Evolutionary conservation across 1,140 invertebrate genomes (phyloP).

Genomic region (Colletes latitarsis): DNA sequence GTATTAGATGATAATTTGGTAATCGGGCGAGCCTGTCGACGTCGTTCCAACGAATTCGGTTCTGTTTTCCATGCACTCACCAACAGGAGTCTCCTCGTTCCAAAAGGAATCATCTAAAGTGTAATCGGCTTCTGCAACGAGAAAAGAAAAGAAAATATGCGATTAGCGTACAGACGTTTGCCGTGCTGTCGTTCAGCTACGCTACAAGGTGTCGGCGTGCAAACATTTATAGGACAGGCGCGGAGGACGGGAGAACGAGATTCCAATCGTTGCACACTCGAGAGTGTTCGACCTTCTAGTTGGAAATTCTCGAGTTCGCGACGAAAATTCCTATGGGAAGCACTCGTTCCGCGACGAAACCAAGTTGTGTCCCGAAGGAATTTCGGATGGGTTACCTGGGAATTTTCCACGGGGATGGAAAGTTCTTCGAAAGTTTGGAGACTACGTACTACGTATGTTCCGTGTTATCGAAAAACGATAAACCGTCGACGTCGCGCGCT

Average conservation of each 20-base stretch:
- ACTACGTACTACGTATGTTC: neutral
- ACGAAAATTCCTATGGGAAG: conserved; percentile 21
- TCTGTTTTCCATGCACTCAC: conserved; percentile 82
- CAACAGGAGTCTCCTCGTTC: conserved; percentile 93
- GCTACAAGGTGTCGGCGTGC: neutral
- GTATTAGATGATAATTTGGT: neutral
- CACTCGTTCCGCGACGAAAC: conserved; percentile 2
- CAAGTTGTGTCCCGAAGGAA: conserved; percentile 18
- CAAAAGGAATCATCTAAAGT: conserved; percentile 95
- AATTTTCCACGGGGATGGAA: conserved; percentile 16
- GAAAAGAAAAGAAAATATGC: conserved; percentile 20
- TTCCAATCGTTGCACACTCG: neutral
- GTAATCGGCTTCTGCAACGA: conserved; percentile 93
- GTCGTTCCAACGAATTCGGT: neutral
- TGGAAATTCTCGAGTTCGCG: conserved; percentile 10
- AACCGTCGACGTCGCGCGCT: neutral
- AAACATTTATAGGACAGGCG: neutral
- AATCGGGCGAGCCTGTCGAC: no score
- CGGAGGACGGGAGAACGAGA: neutral
- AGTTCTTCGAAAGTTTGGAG: conserved; percentile 10
- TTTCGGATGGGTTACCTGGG: conserved; percentile 19
- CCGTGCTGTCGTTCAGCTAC: neutral
- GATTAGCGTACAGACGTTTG: neutral
- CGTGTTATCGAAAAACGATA: neutral
- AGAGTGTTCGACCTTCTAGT: neutral